Evolutionary conservation across 1,140 invertebrate genomes (phyloP).

Genomic region (Propsilocerus akamusi): DNA sequence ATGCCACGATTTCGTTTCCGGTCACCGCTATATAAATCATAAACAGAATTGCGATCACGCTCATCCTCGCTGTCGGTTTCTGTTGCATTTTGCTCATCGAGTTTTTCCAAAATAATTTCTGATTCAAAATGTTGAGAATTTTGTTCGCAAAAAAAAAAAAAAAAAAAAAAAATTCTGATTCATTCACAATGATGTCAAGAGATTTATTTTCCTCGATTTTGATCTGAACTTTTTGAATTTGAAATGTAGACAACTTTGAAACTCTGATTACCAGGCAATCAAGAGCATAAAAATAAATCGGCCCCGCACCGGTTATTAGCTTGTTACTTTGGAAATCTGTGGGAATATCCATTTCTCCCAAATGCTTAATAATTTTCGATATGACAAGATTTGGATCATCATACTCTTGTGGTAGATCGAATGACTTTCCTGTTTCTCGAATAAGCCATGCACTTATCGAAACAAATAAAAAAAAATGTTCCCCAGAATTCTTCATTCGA

Average conservation of each 20-base stretch:
- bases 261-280: slow-evolving; percentile 58
- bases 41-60: slow-evolving; percentile 40
- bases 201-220: slow-evolving; percentile 29
- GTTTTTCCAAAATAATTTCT: slow-evolving; percentile 63
- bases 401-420: slow-evolving; percentile 73
- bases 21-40: slow-evolving; percentile 36
- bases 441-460: slow-evolving; percentile 84
- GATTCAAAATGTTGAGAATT: too few relatives aligned
- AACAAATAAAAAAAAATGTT: slow-evolving; percentile 90
- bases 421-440: slow-evolving; percentile 56
- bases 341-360: slow-evolving; percentile 44
- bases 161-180: too few relatives aligned
- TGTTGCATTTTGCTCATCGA: slow-evolving; percentile 42
- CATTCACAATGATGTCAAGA: slow-evolving; percentile 50
- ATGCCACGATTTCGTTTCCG: slow-evolving; percentile 18
- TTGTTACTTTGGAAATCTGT: slow-evolving; percentile 71
- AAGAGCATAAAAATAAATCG: slow-evolving; percentile 60
- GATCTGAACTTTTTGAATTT: slow-evolving; percentile 13
- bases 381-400: slow-evolving; percentile 88
- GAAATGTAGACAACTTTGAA: slow-evolving; percentile 29
- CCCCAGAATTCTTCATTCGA: slow-evolving; percentile 77
- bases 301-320: slow-evolving; percentile 71
- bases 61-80: slow-evolving; percentile 57
- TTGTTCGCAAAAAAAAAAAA: too few relatives aligned
- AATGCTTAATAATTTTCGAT: slow-evolving; percentile 56